Evolutionary conservation across 2,888 invertebrate genomes (phyloP).

Genomic region (Trichogramma evanescens): DNA sequence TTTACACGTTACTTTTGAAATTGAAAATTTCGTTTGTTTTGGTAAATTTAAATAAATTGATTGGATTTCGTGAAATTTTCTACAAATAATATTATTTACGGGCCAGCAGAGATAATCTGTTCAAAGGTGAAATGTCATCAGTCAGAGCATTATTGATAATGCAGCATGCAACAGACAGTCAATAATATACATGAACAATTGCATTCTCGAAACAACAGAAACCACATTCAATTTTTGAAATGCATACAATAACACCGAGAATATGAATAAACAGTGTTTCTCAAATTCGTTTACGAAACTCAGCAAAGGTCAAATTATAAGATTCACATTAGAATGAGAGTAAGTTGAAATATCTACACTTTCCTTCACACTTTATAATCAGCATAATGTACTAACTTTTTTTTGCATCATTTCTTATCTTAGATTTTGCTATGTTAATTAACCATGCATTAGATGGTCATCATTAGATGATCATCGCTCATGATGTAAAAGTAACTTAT

Average conservation of each 20-base stretch:
- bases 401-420: no score
- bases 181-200: constrained; percentile 24
- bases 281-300: neutral
- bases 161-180: constrained; percentile 24
- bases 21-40: no score
- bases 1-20: no score
- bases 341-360: constrained; percentile 13
- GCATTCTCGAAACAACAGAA: neutral
- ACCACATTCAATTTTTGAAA: neutral
- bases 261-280: neutral
- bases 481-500: neutral
- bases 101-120: no score
- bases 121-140: constrained; percentile 37
- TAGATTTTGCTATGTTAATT: neutral
- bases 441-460: neutral
- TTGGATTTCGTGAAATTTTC: no score
- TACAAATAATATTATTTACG: no score
- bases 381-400: neutral
- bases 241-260: neutral
- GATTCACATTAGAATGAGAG: constrained; percentile 14
- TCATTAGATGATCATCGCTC: neutral
- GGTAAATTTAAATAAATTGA: no score
- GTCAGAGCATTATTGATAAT: constrained; percentile 22
- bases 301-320: neutral
- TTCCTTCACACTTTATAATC: neutral